Evolutionary conservation across 1,140 invertebrate species (phyloP), one percentile per base, ranked within the genome.

Genomic region (Papilio helenus): DNA sequence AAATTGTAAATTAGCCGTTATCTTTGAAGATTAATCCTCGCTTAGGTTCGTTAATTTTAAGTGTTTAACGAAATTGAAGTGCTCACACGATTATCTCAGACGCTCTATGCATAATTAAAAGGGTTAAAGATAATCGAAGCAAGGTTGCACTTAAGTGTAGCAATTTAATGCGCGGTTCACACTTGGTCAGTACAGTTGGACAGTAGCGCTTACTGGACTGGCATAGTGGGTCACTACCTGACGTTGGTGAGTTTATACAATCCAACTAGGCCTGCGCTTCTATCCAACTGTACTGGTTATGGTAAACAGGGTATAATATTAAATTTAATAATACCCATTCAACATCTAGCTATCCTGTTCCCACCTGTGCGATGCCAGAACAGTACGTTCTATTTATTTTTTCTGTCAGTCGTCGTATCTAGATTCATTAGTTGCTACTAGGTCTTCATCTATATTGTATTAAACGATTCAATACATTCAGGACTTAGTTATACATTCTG

Each of bases 11-110:
- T 65, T 65, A 65, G 58, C 18, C 55, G 55, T 61, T 65, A 65
- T 65, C 20, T 65, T 65, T 65, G 58, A 65, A 29, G 23, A 68
- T 68, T 29, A 68, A 29, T 34, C 58, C n/a, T 68, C 61, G 26
- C 61, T 29, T 68, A 3, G 26, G 61, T 68, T 68, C 61, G 61
- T 29, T 68, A 68, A 34, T 68, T 61, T 68, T 34, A 14, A 68
- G 61, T 68, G 61, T 68, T 68, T 68, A 29, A 68, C 61, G 16
- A 68, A 68, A 68, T 68, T 68, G 61, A 68, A 34, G 61, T 68
- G 61, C 26, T 68, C 14, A 68, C 61, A 34, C 61, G 61, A 68
- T 68, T 68, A 68, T 26, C 61, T 68, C 61, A 68, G 61, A 68
- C 61, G 61, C 61, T 68, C 61, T 12, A 29, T 68, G 61, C 34